phyloP scores from a whole-genome alignment of 2,113 vertebrate species.

The Nymphicus hollandicus region DNA sequence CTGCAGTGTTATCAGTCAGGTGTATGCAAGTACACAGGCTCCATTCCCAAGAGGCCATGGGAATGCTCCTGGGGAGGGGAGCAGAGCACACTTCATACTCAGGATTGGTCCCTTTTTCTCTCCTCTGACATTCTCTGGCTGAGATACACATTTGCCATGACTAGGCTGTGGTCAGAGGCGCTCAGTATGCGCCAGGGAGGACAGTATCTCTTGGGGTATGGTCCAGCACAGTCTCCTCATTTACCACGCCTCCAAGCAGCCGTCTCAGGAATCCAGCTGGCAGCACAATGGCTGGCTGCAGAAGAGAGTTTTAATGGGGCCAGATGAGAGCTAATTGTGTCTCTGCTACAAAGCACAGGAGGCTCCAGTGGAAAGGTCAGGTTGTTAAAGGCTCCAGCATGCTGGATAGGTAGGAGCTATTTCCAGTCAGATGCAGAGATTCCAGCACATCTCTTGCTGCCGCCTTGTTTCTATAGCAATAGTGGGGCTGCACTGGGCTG shows the following conservation, averaged over 20 bases:
- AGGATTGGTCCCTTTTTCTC: neutral
- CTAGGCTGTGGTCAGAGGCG: neutral
- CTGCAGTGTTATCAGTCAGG: neutral
- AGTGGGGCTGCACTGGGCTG: neutral
- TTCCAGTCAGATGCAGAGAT: neutral
- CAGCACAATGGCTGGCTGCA: neutral
- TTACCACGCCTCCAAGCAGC: neutral
- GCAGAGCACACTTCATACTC: neutral
- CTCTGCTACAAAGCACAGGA: neutral
- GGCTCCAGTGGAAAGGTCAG: neutral
- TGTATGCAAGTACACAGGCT: neutral
- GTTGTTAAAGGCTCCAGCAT: neutral
- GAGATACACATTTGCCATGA: neutral
- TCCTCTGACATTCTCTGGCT: neutral
- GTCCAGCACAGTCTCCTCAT: neutral
- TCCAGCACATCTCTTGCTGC: neutral
- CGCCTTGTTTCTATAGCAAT: slow-evolving; percentile 6
- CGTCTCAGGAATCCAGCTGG: neutral
- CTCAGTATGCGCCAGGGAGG: neutral
- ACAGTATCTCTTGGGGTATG: neutral
- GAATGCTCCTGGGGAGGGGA: neutral
- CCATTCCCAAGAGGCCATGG: neutral
- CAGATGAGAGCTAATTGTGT: neutral
- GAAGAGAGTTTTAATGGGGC: neutral
- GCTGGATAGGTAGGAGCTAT: neutral